phyloP scores from a whole-genome alignment of 1,140 invertebrate genomes.

The Zaprionus inermis region DNA sequence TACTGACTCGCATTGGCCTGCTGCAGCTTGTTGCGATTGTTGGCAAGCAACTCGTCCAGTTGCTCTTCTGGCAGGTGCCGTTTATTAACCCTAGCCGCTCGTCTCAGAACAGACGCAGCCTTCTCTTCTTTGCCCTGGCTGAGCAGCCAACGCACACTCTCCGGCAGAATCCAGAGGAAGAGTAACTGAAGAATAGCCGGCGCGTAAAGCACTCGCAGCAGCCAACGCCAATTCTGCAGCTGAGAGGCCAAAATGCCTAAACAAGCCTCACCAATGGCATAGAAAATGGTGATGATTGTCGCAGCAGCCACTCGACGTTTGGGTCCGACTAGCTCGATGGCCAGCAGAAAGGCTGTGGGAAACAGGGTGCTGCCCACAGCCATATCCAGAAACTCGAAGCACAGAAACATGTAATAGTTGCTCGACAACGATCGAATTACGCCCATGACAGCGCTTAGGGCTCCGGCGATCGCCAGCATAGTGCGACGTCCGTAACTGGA shows the following conservation, averaged over 20 bases:
- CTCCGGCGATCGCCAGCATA: slow-evolving; percentile 86
- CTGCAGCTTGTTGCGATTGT: slow-evolving; percentile 61
- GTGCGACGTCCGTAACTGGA: slow-evolving; percentile 87
- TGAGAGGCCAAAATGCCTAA: slow-evolving; percentile 88
- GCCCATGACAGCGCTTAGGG: slow-evolving; percentile 86
- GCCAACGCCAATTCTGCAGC: slow-evolving; percentile 88
- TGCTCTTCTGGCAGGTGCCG: slow-evolving; percentile 85
- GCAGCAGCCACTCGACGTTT: slow-evolving; percentile 90
- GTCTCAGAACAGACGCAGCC: slow-evolving; percentile 86
- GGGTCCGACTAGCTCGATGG: slow-evolving; percentile 91
- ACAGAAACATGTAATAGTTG: slow-evolving; percentile 87
- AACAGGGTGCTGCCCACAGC: slow-evolving; percentile 87
- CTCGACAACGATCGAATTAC: slow-evolving; percentile 87
- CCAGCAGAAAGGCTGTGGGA: slow-evolving; percentile 87
- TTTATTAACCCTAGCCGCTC: slow-evolving; percentile 89
- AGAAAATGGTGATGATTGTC: slow-evolving; percentile 89
- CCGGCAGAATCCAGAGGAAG: slow-evolving; percentile 86
- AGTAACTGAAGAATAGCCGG: slow-evolving; percentile 88
- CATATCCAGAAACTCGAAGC: slow-evolving; percentile 88
- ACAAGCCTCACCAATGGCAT: slow-evolving; percentile 89
- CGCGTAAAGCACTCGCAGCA: slow-evolving; percentile 88
- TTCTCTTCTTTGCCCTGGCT: slow-evolving; percentile 88
- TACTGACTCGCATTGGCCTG: slow-evolving; percentile 72
- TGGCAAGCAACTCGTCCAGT: slow-evolving; percentile 76
- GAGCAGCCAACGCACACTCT: slow-evolving; percentile 90